Evolutionary conservation across 2,888 invertebrate genomes (phyloP).

Genomic region (Heterodera filipjevi): DNA sequence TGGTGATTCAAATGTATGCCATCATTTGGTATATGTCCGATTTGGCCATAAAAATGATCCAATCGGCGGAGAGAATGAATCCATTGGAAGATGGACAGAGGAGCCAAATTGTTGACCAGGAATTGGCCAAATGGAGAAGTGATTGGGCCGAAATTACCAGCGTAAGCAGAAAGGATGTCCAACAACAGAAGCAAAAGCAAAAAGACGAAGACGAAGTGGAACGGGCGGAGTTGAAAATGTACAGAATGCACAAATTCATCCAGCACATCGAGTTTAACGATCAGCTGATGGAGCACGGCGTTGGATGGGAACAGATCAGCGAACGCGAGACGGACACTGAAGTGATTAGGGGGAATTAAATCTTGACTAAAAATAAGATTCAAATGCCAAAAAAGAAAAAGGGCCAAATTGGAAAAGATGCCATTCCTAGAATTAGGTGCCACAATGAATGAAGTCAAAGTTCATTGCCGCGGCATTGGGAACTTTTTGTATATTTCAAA

Average conservation of each 20-base stretch:
- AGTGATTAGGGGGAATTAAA: background rate
- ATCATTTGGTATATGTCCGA: conserved; percentile 1
- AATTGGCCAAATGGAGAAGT: background rate
- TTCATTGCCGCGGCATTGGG: no score
- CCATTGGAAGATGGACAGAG: background rate
- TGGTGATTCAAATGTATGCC: background rate
- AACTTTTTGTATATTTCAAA: no score
- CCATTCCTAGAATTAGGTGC: no score
- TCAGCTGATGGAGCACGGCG: background rate
- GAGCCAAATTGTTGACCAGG: background rate
- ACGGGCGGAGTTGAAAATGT: background rate
- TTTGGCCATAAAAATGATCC: background rate
- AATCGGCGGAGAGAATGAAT: background rate
- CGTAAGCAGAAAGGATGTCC: background rate
- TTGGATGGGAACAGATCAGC: background rate
- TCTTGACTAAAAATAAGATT: no score
- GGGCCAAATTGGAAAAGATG: no score
- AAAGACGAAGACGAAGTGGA: background rate
- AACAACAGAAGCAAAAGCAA: background rate
- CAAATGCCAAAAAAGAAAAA: no score
- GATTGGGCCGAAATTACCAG: background rate
- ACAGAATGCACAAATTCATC: background rate
- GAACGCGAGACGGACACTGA: background rate
- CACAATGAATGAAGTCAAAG: no score
- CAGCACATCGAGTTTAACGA: background rate